These are phyloP conservation scores for Erithacus rubecula DNA, from an alignment of 2,797 vertebrate genomes.

Conservation along the genomic window DNA sequence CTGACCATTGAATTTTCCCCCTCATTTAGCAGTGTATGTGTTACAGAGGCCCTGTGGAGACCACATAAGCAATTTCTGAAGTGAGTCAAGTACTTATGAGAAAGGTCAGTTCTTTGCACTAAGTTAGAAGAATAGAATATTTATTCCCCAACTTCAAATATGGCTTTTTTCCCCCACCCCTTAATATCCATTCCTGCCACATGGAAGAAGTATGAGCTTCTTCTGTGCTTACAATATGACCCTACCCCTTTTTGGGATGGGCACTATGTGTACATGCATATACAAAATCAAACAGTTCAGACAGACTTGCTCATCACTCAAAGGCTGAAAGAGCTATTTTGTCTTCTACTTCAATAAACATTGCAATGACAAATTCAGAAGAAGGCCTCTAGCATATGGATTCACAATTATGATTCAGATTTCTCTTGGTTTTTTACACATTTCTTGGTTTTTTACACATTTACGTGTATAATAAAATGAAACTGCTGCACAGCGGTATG, in stretches of 20 bases:
- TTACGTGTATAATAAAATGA: not conserved
- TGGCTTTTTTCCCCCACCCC: fast-evolving
- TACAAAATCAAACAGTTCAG: not conserved
- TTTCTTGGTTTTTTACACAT: not conserved
- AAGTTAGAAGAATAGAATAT: not conserved
- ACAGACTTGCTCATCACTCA: not conserved
- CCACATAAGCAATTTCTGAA: not conserved
- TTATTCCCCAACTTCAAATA: not conserved
- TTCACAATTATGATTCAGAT: not conserved
- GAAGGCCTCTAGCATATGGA: not conserved
- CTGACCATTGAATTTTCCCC: not conserved
- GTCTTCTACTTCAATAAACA: not conserved
- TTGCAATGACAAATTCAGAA: not conserved
- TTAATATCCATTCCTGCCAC: not conserved
- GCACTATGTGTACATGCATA: not conserved
- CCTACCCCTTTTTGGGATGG: not conserved
- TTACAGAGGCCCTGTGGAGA: not conserved
- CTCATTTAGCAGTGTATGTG: not conserved
- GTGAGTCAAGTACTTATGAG: not conserved
- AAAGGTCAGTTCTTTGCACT: not conserved
- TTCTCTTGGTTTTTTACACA: not conserved
- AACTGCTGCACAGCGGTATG: fast-evolving
- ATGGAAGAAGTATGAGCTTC: not conserved
- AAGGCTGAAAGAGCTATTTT: not conserved
- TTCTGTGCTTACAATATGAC: not conserved